Conservation (phyloP, 2,888 invertebrate genomes). For the Patella caerulea region DNA sequence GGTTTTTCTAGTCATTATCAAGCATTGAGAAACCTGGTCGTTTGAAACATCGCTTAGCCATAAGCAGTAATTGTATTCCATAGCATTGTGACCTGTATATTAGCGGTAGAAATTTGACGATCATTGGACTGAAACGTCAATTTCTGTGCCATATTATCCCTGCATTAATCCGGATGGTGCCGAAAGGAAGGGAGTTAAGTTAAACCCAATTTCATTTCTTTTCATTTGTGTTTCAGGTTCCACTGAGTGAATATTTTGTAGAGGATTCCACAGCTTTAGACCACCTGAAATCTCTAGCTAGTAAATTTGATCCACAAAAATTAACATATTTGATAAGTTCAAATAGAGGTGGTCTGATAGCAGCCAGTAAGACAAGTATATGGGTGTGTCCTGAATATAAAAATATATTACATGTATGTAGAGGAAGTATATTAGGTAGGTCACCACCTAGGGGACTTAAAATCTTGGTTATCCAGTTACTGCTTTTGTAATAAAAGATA, state of each 20-base stretch:
- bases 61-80: too few species aligned
- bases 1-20: too few species aligned
- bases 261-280: slow-evolving; percentile 58
- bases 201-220: too few species aligned
- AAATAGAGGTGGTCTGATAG: slow-evolving; percentile 55
- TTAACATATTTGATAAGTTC: slow-evolving; percentile 50
- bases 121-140: too few species aligned
- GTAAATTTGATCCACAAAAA: slow-evolving; percentile 59
- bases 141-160: too few species aligned
- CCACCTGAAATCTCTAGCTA: slow-evolving; percentile 54
- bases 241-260: slow-evolving; percentile 61
- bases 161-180: too few species aligned
- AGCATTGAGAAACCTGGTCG: too few species aligned
- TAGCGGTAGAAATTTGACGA: too few species aligned
- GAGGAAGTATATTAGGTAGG: slow-evolving; percentile 62
- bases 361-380: slow-evolving; percentile 54
- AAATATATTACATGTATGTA: slow-evolving; percentile 59
- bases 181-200: too few species aligned
- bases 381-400: slow-evolving; percentile 64
- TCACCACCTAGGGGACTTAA: background rate
- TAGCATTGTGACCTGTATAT: too few species aligned
- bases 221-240: slow-evolving; percentile 48
- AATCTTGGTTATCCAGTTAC: background rate
- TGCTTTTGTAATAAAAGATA: background rate
- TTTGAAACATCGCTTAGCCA: too few species aligned